A percentile compares a stretch with the other conserved stretches of the same genome.
Conservation (phyloP, 2,797 vertebrate genomes). For the Gephyroberyx darwinii region DNA sequence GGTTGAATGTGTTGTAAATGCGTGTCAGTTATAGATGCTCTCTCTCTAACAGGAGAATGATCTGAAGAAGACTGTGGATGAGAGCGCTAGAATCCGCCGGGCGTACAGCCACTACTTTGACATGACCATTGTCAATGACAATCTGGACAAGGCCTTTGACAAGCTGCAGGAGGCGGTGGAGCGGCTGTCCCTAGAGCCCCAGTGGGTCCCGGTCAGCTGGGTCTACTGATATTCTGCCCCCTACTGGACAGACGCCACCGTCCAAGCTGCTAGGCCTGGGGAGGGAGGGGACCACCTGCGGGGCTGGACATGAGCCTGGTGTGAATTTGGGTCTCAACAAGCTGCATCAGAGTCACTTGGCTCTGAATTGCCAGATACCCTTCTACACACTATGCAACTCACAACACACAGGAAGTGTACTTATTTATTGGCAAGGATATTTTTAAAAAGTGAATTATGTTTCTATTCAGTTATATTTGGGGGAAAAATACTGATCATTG, state of each 20-base stretch:
- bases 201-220: constrained; percentile 99
- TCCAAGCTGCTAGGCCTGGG: constrained; percentile 42
- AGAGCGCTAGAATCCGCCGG: constrained; percentile 93
- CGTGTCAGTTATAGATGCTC: background rate
- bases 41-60: constrained; percentile 90
- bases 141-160: constrained; percentile 98
- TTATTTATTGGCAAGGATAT: constrained; percentile 89
- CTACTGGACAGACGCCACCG: constrained; percentile 30
- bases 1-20: background rate
- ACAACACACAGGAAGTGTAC: constrained; percentile 88
- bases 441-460: constrained; percentile 86
- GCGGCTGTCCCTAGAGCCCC: constrained; percentile 88
- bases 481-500: constrained; percentile 30
- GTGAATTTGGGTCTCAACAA: constrained; percentile 68
- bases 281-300: constrained; percentile 36
- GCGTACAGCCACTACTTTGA: constrained; percentile 99
- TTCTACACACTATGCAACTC: constrained; percentile 86
- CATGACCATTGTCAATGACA: constrained; percentile 94
- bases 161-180: constrained; percentile 91
- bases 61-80: constrained; percentile 97
- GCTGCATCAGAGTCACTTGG: constrained; percentile 69
- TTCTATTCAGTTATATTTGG: constrained; percentile 83
- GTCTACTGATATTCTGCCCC: constrained; percentile 85
- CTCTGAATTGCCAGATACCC: constrained; percentile 77
- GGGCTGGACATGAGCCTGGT: constrained; percentile 56